Conservation (phyloP, 2,888 invertebrate genomes). For the Parnassius mnemosyne region DNA sequence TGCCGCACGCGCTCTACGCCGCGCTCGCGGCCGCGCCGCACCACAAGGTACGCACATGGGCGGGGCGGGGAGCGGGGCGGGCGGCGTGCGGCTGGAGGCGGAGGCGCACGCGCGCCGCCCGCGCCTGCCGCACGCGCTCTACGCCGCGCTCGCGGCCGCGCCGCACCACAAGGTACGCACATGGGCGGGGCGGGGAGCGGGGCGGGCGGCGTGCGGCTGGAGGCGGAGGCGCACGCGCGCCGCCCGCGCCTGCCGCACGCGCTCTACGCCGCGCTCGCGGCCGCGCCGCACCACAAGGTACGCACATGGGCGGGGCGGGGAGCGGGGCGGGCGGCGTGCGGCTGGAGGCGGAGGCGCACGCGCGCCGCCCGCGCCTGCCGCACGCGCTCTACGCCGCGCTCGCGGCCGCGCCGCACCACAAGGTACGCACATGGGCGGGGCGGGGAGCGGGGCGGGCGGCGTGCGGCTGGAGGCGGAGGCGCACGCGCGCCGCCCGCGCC, state of each 20-base stretch:
- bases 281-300: conserved; percentile 48
- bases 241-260: conserved; percentile 41
- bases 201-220: conserved; percentile 35
- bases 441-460: conserved; percentile 32
- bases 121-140: too few species aligned
- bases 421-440: conserved; percentile 28
- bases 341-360: too few species aligned
- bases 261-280: conserved; percentile 79
- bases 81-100: conserved; percentile 34
- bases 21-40: conserved; percentile 75
- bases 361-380: background rate
- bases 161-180: too few species aligned
- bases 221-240: conserved; percentile 38
- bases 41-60: conserved; percentile 37
- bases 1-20: conserved; percentile 54
- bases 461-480: too few species aligned
- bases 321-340: too few species aligned
- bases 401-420: conserved; percentile 30
- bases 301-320: too few species aligned
- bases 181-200: conserved; percentile 31
- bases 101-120: conserved; percentile 36
- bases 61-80: conserved; percentile 34
- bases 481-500: conserved; percentile 30
- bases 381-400: conserved; percentile 31
- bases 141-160: too few species aligned